Base-by-base conservation (phyloP, 1,140 invertebrate species). In the Manduca sexta region DNA sequence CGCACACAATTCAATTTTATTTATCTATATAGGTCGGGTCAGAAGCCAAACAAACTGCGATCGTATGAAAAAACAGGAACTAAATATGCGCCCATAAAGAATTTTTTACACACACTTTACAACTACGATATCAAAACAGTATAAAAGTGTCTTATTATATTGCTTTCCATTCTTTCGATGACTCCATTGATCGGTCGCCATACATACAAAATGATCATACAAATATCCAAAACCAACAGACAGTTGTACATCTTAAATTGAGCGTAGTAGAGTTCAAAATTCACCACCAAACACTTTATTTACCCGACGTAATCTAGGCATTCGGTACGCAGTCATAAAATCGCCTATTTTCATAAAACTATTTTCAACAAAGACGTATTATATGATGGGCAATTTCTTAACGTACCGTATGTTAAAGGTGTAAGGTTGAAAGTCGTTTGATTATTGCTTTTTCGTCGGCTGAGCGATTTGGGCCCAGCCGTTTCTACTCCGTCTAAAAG, bases 291-390 rank as follows among this genome's bases (percentile, higher is more conserved):
- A 7, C 1, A 1, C 8, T 31, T 31, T 46, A 46, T 46, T 46
- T 46, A 46, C 45, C 17, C 17, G 17, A 16, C 33, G 18, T 42
- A n/a, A 46, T 35, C 34, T 38, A 37, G 34, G 45, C 45, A 14
- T 46, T 46, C 33, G 31, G 45, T 46, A 38, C 33, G 45, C 33
- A 14, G 45, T 46, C 45, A 37, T 46, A 46, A 46, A 46, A 45
- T 18, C n/a, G 45, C 34, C 45, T 46, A 35, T 46, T 46, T 46
- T 46, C 45, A 46, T 46, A 46, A 46, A 46, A 46, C 45, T 46
- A 46, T 46, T 46, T 46, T 31, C 2, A 46, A 35, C 45, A 46
- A 43, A 31, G 18, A 26, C 21, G 8, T 26, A 26, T 26, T 26
- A 26, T 26, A 3, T 26, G 8, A 26, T 8, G 8, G 8, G 8